Evolutionary conservation across 2,888 invertebrate genomes (phyloP).

Genomic region (Trypoxylon attenuatum): DNA sequence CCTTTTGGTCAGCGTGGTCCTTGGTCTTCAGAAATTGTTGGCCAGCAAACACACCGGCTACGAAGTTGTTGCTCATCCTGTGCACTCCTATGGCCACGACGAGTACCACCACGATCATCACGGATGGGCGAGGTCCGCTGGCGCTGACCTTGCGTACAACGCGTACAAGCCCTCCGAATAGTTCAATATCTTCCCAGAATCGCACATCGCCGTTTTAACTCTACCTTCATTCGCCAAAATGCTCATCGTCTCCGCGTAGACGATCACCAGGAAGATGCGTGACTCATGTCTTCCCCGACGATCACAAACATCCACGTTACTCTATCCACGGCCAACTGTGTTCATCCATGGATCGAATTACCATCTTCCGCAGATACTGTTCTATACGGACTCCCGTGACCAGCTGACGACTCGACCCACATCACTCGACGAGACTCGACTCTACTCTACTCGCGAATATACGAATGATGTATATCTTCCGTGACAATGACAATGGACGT

Average conservation of each 20-base stretch:
- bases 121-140: conserved; percentile 81
- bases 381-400: no score
- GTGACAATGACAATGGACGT: background rate
- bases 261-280: conserved; percentile 43
- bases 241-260: conserved; percentile 28
- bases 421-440: no score
- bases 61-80: conserved; percentile 77
- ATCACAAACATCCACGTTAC: no score
- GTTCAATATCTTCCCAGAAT: conserved; percentile 17
- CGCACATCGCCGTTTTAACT: conserved; percentile 30
- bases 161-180: conserved; percentile 77
- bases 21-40: conserved; percentile 87
- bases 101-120: conserved; percentile 78
- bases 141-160: conserved; percentile 84
- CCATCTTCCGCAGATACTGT: no score
- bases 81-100: conserved; percentile 61
- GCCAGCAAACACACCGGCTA: conserved; percentile 84
- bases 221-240: conserved; percentile 52
- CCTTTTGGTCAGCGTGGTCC: conserved; percentile 83
- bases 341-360: no score
- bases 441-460: no score
- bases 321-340: no score
- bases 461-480: no score
- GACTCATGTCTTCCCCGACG: conserved; percentile 22
- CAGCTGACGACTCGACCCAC: no score